Evolutionary conservation across 64 coral and sea anemone genomes (phyloP).

Genomic region (Actinia equina): DNA sequence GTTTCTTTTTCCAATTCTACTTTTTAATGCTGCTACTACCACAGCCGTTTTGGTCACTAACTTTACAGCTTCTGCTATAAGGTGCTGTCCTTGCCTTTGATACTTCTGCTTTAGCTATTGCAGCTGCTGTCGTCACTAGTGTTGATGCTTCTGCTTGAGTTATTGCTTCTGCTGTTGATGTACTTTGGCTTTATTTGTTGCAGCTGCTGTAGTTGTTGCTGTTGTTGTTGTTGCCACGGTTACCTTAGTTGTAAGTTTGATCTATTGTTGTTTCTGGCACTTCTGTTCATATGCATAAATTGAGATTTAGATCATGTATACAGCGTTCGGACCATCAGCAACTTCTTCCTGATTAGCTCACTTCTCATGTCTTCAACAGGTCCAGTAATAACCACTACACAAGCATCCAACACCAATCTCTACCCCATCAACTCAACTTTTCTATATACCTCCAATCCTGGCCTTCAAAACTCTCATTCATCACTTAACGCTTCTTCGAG

Average conservation of each 20-base stretch:
- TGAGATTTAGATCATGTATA: background rate
- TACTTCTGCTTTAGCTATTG: background rate
- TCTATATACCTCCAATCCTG: conserved; percentile 5
- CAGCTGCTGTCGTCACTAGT: no score
- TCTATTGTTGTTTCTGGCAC: background rate
- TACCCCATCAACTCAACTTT: conserved; percentile 6
- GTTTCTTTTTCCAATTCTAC: background rate
- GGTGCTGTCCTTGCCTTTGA: no score
- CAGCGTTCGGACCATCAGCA: background rate
- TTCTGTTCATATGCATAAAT: background rate
- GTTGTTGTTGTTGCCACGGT: no score
- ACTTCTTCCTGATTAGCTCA: background rate
- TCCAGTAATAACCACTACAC: conserved; percentile 9
- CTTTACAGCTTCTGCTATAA: background rate
- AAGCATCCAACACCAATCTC: background rate
- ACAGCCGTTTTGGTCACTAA: background rate
- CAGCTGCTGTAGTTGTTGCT: no score
- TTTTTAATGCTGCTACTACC: background rate
- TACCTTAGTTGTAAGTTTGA: background rate
- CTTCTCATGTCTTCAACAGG: conserved; percentile 14
- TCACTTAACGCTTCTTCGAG: background rate
- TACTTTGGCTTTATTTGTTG: no score
- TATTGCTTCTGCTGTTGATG: no score
- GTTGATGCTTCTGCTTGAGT: no score
- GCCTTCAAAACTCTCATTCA: background rate